Base-by-base conservation (phyloP, 2,888 invertebrate genomes). In the Caenorhabditis uteleia region DNA sequence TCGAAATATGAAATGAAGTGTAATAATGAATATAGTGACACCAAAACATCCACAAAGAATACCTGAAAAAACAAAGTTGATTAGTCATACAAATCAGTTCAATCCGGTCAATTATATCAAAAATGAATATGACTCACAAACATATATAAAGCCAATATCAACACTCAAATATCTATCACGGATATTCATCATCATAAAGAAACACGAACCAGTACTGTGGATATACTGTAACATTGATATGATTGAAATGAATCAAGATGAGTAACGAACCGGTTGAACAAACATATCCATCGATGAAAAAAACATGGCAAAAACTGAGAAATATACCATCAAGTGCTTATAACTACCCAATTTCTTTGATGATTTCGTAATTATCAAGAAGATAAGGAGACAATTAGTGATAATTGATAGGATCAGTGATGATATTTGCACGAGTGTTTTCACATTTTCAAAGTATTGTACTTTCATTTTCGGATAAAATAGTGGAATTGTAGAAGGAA, bases 271-370 rank as follows among this genome's bases (percentile, higher is more conserved):
- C 53, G 60, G 54, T 18, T 55, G 43, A 5, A 60, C 23, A 10
- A 54, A 29, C 29, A 60, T 48, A 49, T 61, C 50, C 36, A 61
- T 6, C 25, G 45, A 16, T 1, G 61, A 61, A 40, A 51, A 61
- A 31, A 55, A 51, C 18, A 61, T 45, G 12, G 61, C 49, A 47
- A 61, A 55, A 45, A 33, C 12, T 39, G 50, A 61, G 10, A 61
- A 61, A 34, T 56, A 61, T 12, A 55, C 31, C 36, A 61, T 49
- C 36, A 61, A 46, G 26, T 50, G 50, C 25, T 61, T 61, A 31
- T 61, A 61, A 12, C 46, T 34, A 3, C 61, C 61, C 45, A 61
- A 46, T 31, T 45, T 50, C 26, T 61, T 61, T 4, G 61, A 55
- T 1, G 54, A 54, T 31, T 51, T 61, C 10, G 36, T 56, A 2